A percentile compares a stretch with the other conserved stretches of the same genome.
Conservation (phyloP, 2,113 vertebrate species). For the Siphamia tubifer region DNA sequence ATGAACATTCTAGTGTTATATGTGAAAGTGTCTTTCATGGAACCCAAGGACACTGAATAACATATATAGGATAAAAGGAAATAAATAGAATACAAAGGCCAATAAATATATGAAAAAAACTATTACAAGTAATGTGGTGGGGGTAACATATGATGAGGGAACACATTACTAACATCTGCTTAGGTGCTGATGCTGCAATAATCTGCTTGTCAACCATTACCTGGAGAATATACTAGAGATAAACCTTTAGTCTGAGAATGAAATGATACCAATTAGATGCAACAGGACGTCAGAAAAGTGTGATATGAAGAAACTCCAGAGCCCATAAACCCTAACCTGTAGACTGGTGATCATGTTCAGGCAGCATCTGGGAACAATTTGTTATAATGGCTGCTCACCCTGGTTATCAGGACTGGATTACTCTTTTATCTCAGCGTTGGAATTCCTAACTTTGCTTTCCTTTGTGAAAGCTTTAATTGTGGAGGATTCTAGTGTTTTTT, state of each 20-base stretch:
- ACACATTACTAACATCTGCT: no score
- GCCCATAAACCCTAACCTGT: constrained; percentile 41
- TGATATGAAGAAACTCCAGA: constrained; percentile 26
- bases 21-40: no score
- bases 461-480: constrained; percentile 52
- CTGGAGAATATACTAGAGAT: background rate
- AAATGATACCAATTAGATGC: background rate
- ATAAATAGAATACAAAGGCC: no score
- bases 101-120: no score
- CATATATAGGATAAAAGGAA: no score
- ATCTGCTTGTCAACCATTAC: background rate
- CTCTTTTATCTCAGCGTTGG: constrained; percentile 58
- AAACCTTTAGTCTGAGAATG: background rate
- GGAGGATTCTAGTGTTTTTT: constrained; percentile 37
- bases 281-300: constrained; percentile 1
- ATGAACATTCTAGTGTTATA: no score
- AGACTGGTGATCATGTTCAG: constrained; percentile 34
- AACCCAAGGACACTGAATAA: no score
- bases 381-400: constrained; percentile 63
- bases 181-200: background rate
- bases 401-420: constrained; percentile 63
- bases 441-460: constrained; percentile 54
- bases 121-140: no score
- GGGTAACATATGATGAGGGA: no score
- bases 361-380: constrained; percentile 72